phyloP scores from a whole-genome alignment of 1,140 invertebrate genomes.

The Pantala flavescens region DNA sequence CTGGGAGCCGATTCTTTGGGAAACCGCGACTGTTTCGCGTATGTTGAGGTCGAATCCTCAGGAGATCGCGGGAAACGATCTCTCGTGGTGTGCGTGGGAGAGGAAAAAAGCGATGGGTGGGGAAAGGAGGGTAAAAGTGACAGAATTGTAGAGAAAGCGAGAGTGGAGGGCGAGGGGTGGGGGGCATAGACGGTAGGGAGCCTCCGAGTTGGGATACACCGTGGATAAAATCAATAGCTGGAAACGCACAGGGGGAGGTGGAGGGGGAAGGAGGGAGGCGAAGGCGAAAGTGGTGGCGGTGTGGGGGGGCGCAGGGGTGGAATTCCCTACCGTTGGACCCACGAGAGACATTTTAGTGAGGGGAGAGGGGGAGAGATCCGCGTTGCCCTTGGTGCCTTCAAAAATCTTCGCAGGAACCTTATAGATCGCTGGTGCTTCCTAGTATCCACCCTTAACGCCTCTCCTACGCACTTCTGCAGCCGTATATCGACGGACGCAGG shows the following conservation, averaged over 20 bases:
- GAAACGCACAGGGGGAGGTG: background rate
- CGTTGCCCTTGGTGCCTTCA: background rate
- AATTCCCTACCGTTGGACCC: background rate
- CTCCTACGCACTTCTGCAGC: background rate
- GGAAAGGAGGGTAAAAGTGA: background rate
- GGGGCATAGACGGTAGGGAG: background rate
- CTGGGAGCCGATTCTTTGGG: too few relatives aligned
- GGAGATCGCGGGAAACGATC: too few relatives aligned
- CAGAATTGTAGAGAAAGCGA: background rate
- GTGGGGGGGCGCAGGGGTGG: background rate
- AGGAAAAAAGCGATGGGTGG: background rate
- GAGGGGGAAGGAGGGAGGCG: background rate
- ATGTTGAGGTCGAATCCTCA: too few relatives aligned
- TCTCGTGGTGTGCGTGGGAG: too few relatives aligned
- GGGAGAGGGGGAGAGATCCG: background rate
- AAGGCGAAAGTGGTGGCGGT: background rate
- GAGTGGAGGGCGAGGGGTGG: background rate
- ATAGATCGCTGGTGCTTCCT: background rate
- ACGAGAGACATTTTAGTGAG: background rate
- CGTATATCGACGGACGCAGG: background rate
- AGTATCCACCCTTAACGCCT: background rate
- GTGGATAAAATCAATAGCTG: constrained; percentile 6
- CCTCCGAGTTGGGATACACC: background rate
- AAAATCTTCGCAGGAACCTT: background rate
- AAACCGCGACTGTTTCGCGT: too few relatives aligned